Percentiles rank a stretch among this genome's conserved stretches.
Conservation (phyloP, 2,113 vertebrate genomes). For the Pimephales promelas region DNA sequence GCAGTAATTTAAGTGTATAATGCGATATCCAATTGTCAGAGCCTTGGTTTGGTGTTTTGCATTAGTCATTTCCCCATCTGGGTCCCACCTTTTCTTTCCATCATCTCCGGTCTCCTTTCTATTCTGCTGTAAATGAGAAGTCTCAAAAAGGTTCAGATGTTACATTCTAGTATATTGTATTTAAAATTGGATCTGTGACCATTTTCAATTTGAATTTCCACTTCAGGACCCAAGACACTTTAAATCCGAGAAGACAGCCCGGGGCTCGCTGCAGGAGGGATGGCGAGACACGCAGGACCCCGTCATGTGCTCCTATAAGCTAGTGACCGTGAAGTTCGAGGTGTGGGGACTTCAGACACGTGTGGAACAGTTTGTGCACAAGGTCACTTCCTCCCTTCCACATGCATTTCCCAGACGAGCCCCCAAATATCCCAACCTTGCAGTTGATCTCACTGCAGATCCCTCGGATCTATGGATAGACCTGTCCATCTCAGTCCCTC, state of each 20-base stretch:
- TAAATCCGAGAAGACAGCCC: constrained; percentile 91
- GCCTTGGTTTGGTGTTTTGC: background rate
- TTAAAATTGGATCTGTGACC: background rate
- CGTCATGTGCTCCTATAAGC: constrained; percentile 99
- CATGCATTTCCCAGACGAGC: background rate
- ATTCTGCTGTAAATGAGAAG: background rate
- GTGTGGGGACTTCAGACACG: constrained; percentile 98
- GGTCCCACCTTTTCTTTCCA: background rate
- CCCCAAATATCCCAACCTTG: background rate
- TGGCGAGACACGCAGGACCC: constrained; percentile 92
- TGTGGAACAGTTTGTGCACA: constrained; percentile 98
- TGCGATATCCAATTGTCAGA: background rate
- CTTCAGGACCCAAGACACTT: constrained; percentile 91
- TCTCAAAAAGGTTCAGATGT: background rate
- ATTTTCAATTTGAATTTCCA: constrained; percentile 6
- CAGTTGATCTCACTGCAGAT: background rate
- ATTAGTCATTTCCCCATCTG: background rate
- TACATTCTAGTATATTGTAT: background rate
- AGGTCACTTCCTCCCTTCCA: constrained; percentile 75
- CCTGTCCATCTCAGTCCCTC: no score
- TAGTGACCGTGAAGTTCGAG: constrained; percentile 97
- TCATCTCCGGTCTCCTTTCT: background rate
- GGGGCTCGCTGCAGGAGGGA: constrained; percentile 89
- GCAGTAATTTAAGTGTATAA: background rate
- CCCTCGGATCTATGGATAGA: background rate